Evolutionary conservation across 2,113 vertebrate genomes (phyloP).

Genomic region (Dromas ardeola): DNA sequence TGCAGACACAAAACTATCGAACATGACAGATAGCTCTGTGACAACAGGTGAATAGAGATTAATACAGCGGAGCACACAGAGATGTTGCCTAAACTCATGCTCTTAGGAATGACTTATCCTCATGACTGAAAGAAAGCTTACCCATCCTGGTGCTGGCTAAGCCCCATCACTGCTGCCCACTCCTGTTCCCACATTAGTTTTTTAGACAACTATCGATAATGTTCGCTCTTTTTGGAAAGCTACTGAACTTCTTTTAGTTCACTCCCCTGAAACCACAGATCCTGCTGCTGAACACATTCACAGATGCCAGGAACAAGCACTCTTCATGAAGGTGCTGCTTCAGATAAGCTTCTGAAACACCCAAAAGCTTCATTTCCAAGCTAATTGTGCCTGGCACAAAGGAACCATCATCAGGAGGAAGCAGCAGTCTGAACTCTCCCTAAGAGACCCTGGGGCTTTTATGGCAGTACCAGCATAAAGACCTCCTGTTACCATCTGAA

Average conservation of each 20-base stretch:
- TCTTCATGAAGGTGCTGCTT: background rate
- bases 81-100: background rate
- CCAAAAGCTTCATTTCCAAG: background rate
- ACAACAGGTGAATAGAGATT: background rate
- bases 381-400: background rate
- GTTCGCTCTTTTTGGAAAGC: background rate
- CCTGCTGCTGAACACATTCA: background rate
- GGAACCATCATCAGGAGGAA: background rate
- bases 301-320: background rate
- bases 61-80: background rate
- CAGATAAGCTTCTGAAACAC: background rate
- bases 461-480: background rate
- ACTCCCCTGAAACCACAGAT: background rate
- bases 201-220: background rate
- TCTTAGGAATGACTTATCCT: background rate
- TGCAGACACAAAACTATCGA: background rate
- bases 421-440: background rate
- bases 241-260: background rate
- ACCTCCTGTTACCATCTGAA: background rate
- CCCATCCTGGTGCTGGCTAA: fast-evolving
- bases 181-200: background rate
- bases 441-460: background rate
- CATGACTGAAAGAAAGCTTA: background rate
- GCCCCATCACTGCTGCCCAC: background rate
- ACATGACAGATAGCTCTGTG: background rate